Evolutionary conservation across 2,113 vertebrate species (phyloP), one percentile per base, ranked within the genome.

Genomic region (Upupa epops): DNA sequence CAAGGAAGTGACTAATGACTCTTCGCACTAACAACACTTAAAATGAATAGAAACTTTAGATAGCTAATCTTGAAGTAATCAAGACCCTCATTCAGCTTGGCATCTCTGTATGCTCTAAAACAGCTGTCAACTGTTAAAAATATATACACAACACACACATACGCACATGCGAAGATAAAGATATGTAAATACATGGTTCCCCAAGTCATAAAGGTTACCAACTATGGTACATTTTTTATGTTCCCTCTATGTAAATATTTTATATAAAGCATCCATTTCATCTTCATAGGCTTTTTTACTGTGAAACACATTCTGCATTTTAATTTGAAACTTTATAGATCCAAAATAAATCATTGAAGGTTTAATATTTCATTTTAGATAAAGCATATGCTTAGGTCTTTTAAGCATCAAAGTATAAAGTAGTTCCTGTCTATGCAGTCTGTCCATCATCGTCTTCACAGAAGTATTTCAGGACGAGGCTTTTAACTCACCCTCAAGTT

Each of bases 41-140:
- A 97, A 97, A 97, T 98, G 96, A 97, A 94, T 96, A 98, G 98
- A 98, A 97, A 98, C 98, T 98, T 98, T 96, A 98, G 97, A 98
- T 97, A 98, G 98, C 98, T 99, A 98, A 98, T 98, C 98, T 98
- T 98, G 97, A 98, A 98, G 98, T 98, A 98, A 98, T 98, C 98
- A 98, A 98, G 98, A 97, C 97, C 97, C 97, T 97, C 98, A 98
- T 98, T 98, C 98, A 98, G 97, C 97, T 97, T 98, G 97, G 97
- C 97, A 98, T 98, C 98, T 98, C 97, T 98, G 97, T 98, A 97
- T 98, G 97, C 98, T 98, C 97, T 97, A 98, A 98, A 98, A 98
- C 98, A 98, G 98, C 98, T 98, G 98, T 98, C 98, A 98, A 98
- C 98, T 98, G 98, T 98, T 98, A 98, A 98, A 98, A 98, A 98